Evolutionary conservation across 2,888 invertebrate species (phyloP), one percentile per base, ranked within the genome.

Genomic region (Drosophila dives): DNA sequence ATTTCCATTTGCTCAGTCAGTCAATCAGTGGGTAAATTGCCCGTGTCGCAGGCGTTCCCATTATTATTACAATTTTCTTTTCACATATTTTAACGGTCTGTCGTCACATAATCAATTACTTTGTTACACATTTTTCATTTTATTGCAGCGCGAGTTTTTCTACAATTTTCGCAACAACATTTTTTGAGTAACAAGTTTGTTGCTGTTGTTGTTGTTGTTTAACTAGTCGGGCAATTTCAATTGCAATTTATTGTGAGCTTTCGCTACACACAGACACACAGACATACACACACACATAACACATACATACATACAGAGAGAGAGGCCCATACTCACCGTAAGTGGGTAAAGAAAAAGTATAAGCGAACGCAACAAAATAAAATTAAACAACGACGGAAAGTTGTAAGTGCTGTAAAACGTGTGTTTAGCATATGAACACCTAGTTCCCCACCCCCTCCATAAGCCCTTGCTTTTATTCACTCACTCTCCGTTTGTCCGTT

Each of bases 191-290:
- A 69, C 77, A 69, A 58, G 67, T 72, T 81, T 75, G 33, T 75
- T 48, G 54, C 71, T 77, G 20, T 75, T 53, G 50, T 59, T 68
- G 29, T 48, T 49, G 42, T 36, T 66, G 48, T 20, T 65, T 34
- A 55, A 36, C 38, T 73, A 59, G 76, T 67, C 80, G 76, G 69
- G 76, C 60, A 71, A 81, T 81, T 74, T 66, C 70, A 74, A 76
- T 73, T 87, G 87, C 81, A 81, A 78, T 75, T 86, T 72, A 70
- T 73, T 76, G 69, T 71, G 72, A 76, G 83, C 85, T 85, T 85
- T 85, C 88, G 85, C 86, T 80, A 63, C 50, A 51, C 59, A 53
- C n/a, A 45, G 55, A 69, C 29, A 59, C 42, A 64, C 1, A 56
- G 2, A 42, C 49, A 49, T 15, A 59, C n/a, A 29, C 12, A 61